phyloP scores from a whole-genome alignment of 2,888 invertebrate species.

The Coronaproctus castanopsis region DNA sequence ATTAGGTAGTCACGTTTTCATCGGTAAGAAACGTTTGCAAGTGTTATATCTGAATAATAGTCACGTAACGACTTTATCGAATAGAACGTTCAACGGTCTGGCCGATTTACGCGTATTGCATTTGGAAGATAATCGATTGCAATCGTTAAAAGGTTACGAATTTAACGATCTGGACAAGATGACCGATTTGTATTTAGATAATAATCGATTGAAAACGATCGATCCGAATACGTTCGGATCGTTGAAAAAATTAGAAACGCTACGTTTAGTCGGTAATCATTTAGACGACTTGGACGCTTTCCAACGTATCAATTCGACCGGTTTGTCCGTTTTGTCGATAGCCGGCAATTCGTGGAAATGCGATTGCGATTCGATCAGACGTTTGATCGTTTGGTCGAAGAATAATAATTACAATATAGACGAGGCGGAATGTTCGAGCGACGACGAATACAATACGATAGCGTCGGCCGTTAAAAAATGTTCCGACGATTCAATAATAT shows the following conservation, averaged over 20 bases:
- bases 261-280: slow-evolving; percentile 70
- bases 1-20: slow-evolving; percentile 70
- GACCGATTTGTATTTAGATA: slow-evolving; percentile 56
- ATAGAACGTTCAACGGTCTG: slow-evolving; percentile 77
- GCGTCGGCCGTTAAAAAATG: slow-evolving; percentile 52
- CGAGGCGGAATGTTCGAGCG: slow-evolving; percentile 45
- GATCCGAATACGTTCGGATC: slow-evolving; percentile 56
- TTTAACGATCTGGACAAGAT: slow-evolving; percentile 60
- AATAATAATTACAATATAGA: slow-evolving; percentile 12
- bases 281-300: slow-evolving; percentile 66
- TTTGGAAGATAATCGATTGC: slow-evolving; percentile 68
- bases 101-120: slow-evolving; percentile 58
- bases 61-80: slow-evolving; percentile 61
- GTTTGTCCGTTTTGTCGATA: slow-evolving; percentile 66
- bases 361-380: slow-evolving; percentile 62
- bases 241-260: slow-evolving; percentile 40
- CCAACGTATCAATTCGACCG: slow-evolving; percentile 62
- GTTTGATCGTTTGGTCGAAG: slow-evolving; percentile 48
- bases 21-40: slow-evolving; percentile 73
- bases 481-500: too few relatives aligned
- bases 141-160: slow-evolving; percentile 60
- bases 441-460: slow-evolving; percentile 56
- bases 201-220: slow-evolving; percentile 50
- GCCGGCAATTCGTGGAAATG: slow-evolving; percentile 78
- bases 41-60: slow-evolving; percentile 76